Conservation (phyloP, 2,797 vertebrate species). For the Microctenopoma lineatum region DNA sequence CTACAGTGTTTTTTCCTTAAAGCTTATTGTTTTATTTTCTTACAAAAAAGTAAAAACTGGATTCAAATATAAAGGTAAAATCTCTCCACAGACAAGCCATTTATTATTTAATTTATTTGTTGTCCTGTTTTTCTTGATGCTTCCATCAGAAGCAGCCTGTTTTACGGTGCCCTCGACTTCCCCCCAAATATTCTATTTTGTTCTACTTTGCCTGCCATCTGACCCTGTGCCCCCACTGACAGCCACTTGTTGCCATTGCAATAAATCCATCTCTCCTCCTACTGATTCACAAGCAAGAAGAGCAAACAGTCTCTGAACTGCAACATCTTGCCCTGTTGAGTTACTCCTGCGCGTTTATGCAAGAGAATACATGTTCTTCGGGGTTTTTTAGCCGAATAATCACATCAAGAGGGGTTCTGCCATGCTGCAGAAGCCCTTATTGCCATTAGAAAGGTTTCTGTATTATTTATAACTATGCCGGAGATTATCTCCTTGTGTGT, state of each 20-base stretch:
- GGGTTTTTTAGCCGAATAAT: constrained; percentile 75
- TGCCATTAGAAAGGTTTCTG: constrained; percentile 78
- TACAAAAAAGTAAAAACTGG: background rate
- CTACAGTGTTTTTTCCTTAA: too few species aligned
- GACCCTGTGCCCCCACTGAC: constrained; percentile 25
- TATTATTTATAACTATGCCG: constrained; percentile 80
- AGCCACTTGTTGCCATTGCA: constrained; percentile 67
- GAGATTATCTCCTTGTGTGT: constrained; percentile 76
- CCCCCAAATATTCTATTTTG: background rate
- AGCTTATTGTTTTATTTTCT: background rate
- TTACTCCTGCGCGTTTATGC: constrained; percentile 76
- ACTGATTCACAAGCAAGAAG: constrained; percentile 52
- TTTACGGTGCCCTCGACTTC: constrained; percentile 18
- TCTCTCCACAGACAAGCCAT: background rate
- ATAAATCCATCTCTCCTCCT: constrained; percentile 67
- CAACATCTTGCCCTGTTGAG: constrained; percentile 70
- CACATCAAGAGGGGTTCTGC: constrained; percentile 74
- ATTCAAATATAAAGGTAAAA: constrained; percentile 1
- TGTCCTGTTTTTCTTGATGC: background rate
- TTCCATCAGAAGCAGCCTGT: constrained; percentile 7
- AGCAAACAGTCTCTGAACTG: constrained; percentile 54
- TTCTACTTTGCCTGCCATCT: constrained; percentile 31
- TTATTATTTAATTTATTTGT: background rate
- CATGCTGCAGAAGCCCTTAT: constrained; percentile 70
- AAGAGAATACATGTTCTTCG: constrained; percentile 72